phyloP scores from a whole-genome alignment of 1,140 invertebrate genomes.

The Penaeus indicus region DNA sequence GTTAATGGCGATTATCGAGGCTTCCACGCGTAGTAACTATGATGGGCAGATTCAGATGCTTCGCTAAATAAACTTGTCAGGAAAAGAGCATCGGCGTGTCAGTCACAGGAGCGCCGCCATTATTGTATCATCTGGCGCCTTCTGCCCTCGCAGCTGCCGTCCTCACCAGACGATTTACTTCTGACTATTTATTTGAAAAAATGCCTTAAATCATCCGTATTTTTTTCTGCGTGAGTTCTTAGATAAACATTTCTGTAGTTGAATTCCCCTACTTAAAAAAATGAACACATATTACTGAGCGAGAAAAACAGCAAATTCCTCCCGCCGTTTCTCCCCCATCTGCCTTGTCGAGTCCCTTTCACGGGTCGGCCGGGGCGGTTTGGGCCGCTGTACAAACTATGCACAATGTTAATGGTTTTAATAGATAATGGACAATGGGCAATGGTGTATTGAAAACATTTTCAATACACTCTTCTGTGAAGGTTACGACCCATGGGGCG shows the following conservation, averaged over 20 bases:
- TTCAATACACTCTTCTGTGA: conserved; percentile 49
- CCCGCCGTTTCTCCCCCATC: neutral
- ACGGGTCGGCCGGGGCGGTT: conserved; percentile 41
- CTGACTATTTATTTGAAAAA: neutral
- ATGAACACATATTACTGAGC: neutral
- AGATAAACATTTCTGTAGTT: too few species aligned
- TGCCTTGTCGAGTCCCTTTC: conserved; percentile 14
- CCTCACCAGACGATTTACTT: neutral
- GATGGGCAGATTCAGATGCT: conserved; percentile 33
- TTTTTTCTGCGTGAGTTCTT: too few species aligned
- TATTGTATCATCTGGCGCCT: conserved; percentile 64
- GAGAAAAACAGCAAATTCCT: conserved; percentile 4
- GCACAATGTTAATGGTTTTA: conserved; percentile 65
- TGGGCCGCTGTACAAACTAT: conserved; percentile 62
- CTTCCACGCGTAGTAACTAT: too few species aligned
- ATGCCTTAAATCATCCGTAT: neutral
- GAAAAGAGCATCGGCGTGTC: conserved; percentile 60
- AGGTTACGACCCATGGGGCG: conserved; percentile 39
- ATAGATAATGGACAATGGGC: conserved; percentile 64
- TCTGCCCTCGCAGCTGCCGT: conserved; percentile 44
- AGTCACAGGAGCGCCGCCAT: conserved; percentile 55
- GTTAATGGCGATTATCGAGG: too few species aligned
- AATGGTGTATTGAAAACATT: conserved; percentile 61
- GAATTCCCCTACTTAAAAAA: too few species aligned
- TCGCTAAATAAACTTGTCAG: conserved; percentile 61